These are phyloP conservation scores for Drosophila mauritiana DNA, from an alignment of 1,140 invertebrate species.

Conservation along the genomic window DNA sequence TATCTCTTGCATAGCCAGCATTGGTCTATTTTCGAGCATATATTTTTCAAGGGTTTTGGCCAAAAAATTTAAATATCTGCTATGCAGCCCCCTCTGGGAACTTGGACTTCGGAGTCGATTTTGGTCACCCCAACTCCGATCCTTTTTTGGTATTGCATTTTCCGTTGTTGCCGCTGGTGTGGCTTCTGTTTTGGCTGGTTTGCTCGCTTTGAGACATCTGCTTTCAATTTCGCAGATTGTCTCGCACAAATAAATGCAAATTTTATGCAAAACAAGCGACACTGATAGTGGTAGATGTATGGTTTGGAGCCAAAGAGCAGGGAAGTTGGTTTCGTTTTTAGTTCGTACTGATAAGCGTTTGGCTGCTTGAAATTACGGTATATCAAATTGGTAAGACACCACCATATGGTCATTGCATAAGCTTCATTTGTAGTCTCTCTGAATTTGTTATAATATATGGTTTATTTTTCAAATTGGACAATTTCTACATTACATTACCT, in stretches of 20 bases:
- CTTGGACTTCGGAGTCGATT: conserved; percentile 16
- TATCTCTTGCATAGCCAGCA: background rate
- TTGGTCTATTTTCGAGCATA: background rate
- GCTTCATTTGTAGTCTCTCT: too few species aligned
- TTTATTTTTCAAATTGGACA: background rate
- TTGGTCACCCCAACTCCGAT: conserved; percentile 4
- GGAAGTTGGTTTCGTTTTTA: conserved; percentile 4
- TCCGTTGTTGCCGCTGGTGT: conserved; percentile 28
- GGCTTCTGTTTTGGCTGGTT: conserved; percentile 12
- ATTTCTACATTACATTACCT: too few species aligned
- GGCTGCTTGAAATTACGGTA: conserved; percentile 15
- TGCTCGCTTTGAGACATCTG: conserved; percentile 56
- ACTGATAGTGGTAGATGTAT: conserved; percentile 40
- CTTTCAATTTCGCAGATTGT: conserved; percentile 72
- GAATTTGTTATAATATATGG: too few species aligned
- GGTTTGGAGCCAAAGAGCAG: background rate
- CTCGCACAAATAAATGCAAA: conserved; percentile 67
- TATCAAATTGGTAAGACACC: conserved; percentile 38
- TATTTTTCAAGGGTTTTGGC: background rate
- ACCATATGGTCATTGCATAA: background rate
- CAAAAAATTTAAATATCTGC: conserved; percentile 36
- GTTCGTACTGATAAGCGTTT: conserved; percentile 18
- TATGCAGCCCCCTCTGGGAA: conserved; percentile 5
- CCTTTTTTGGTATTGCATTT: conserved; percentile 36
- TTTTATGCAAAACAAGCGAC: conserved; percentile 70